A percentile compares a stretch with the other conserved stretches of the same genome.
phyloP scores from a whole-genome alignment of 2,888 invertebrate genomes.

The Serripes groenlandicus region DNA sequence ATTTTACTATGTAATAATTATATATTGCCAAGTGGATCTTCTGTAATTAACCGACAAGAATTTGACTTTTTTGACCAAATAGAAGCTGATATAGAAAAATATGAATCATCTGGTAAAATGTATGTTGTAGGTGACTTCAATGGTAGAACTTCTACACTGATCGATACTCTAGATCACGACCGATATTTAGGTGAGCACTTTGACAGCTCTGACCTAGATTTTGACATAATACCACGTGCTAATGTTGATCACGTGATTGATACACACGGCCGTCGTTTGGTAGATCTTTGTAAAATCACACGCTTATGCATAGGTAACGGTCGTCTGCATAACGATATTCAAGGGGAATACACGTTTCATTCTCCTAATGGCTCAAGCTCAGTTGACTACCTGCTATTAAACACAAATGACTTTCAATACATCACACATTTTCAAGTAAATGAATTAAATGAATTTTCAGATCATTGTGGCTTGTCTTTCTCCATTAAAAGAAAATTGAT shows the following conservation, averaged over 20 bases:
- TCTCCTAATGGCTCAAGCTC: neutral
- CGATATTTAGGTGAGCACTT: no score
- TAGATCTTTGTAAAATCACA: neutral
- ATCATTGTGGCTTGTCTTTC: neutral
- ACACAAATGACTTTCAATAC: neutral
- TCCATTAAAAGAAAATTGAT: no score
- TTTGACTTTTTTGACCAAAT: conserved; percentile 15
- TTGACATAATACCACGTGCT: no score
- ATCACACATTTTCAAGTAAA: neutral
- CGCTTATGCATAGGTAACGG: neutral
- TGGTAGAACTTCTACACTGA: neutral
- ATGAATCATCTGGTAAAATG: neutral
- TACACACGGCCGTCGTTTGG: neutral
- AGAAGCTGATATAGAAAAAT: conserved; percentile 13
- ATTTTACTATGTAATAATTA: conserved; percentile 1
- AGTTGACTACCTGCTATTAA: conserved; percentile 3
- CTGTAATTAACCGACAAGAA: neutral
- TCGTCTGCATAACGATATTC: neutral
- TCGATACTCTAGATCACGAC: no score
- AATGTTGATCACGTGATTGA: conserved; percentile 1
- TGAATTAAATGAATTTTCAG: neutral
- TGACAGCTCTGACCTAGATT: no score
- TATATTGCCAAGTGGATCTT: neutral
- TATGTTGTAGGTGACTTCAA: conserved; percentile 10
- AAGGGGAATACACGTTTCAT: conserved; percentile 8